Evolutionary conservation across 2,113 vertebrate genomes (phyloP).

Genomic region (Tricholaema leucomelas): DNA sequence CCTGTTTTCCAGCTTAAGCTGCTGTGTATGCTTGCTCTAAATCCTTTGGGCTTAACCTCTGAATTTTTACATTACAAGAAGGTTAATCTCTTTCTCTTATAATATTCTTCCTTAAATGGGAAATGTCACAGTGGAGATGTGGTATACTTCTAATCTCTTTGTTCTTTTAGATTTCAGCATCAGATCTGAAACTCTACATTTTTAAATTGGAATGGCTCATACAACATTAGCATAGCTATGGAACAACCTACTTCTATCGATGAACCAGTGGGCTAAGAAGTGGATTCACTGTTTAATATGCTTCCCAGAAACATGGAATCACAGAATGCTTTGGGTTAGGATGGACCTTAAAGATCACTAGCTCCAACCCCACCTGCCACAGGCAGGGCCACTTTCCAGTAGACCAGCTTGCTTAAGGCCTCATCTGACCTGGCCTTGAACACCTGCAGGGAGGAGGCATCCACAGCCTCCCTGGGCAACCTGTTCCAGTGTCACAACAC

Average conservation of each 20-base stretch:
- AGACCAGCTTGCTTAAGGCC: too few species aligned
- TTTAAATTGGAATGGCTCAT: background rate
- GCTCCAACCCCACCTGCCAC: too few species aligned
- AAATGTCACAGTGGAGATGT: background rate
- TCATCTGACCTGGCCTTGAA: too few species aligned
- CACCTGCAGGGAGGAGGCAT: too few species aligned
- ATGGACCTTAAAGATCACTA: too few species aligned
- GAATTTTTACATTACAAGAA: background rate
- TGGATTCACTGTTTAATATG: background rate
- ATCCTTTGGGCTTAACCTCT: constrained; percentile 19
- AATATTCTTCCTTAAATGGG: background rate
- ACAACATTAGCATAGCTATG: background rate
- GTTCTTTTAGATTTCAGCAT: background rate
- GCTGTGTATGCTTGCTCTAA: background rate
- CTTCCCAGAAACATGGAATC: background rate
- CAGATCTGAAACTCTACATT: background rate
- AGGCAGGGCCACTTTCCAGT: too few species aligned
- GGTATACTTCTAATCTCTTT: background rate
- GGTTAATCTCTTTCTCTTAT: constrained; percentile 16
- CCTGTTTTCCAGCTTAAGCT: background rate
- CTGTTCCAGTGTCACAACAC: too few species aligned
- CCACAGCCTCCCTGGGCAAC: too few species aligned
- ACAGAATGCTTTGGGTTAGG: too few species aligned
- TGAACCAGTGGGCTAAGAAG: background rate
- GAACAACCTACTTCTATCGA: background rate